Conservation (phyloP, 1,140 invertebrate species). For the Chlorops oryzae region DNA sequence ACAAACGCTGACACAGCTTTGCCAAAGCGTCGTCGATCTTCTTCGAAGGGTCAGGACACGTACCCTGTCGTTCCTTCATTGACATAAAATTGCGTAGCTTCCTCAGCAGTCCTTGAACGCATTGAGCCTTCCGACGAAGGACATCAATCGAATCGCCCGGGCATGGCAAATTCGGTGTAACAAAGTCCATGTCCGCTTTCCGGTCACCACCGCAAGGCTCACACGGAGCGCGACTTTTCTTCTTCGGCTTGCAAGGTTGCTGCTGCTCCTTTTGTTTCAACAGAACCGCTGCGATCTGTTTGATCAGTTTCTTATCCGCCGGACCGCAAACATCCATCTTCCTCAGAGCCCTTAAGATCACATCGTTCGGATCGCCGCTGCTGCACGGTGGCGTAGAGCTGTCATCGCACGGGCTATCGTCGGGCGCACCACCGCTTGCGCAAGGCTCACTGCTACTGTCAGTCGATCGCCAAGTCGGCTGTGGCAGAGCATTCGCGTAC, state of each 20-base stretch:
- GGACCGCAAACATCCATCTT: slow-evolving; percentile 41
- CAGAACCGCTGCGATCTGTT: slow-evolving; percentile 33
- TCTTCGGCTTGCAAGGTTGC: background rate
- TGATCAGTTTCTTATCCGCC: slow-evolving; percentile 37
- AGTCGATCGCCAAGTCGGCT: background rate
- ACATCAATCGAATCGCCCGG: too few relatives aligned
- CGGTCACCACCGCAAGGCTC: background rate
- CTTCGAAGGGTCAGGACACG: too few relatives aligned
- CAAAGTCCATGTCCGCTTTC: too few relatives aligned
- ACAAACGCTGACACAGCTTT: slow-evolving; percentile 31
- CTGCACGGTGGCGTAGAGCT: background rate
- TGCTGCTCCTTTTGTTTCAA: slow-evolving; percentile 16
- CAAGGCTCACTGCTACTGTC: background rate
- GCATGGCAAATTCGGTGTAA: too few relatives aligned
- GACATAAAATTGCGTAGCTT: background rate
- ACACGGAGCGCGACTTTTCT: slow-evolving; percentile 4
- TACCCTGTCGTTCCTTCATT: too few relatives aligned
- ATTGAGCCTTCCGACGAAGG: too few relatives aligned
- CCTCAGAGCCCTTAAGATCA: slow-evolving; percentile 34
- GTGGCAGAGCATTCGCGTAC: too few relatives aligned
- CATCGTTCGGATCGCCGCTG: slow-evolving; percentile 4
- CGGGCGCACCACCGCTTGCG: too few relatives aligned
- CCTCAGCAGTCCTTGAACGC: too few relatives aligned
- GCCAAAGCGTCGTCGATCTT: slow-evolving; percentile 35
- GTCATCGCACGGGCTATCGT: background rate